These are phyloP conservation scores for Gnatocerus cornutus DNA, from an alignment of 2,888 invertebrate species.

Conservation along the genomic window DNA sequence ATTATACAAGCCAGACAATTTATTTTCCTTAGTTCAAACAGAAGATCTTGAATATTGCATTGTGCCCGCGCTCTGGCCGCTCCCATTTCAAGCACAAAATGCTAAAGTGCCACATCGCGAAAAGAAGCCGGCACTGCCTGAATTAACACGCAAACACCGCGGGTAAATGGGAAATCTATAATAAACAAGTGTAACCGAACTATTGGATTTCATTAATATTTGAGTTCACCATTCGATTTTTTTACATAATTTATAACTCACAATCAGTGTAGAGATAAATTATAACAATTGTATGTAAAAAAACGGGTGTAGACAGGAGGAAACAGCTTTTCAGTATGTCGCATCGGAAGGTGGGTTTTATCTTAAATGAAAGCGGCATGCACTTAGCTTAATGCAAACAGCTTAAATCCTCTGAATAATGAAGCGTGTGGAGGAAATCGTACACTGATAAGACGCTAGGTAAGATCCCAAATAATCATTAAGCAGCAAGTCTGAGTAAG, in stretches of 20 bases:
- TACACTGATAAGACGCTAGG: slow-evolving; percentile 33
- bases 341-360: slow-evolving; percentile 3
- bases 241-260: too few relatives aligned
- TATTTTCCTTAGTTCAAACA: slow-evolving; percentile 68
- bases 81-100: slow-evolving; percentile 50
- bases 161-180: background rate
- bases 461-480: slow-evolving; percentile 36
- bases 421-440: slow-evolving; percentile 39
- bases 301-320: too few relatives aligned
- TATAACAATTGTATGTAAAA: too few relatives aligned
- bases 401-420: slow-evolving; percentile 36
- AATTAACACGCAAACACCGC: background rate
- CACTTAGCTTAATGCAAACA: slow-evolving; percentile 34
- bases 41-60: slow-evolving; percentile 66
- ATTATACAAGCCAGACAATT: slow-evolving; percentile 68
- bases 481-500: slow-evolving; percentile 28
- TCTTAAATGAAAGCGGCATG: slow-evolving; percentile 30
- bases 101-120: slow-evolving; percentile 27
- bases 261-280: too few relatives aligned
- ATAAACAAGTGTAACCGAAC: too few relatives aligned
- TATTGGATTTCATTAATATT: too few relatives aligned
- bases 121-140: slow-evolving; percentile 7
- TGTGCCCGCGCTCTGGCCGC: slow-evolving; percentile 55
- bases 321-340: too few relatives aligned
- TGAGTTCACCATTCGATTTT: too few relatives aligned